Evolutionary conservation across 2,113 vertebrate species (phyloP).

Genomic region (Scopus umbretta): DNA sequence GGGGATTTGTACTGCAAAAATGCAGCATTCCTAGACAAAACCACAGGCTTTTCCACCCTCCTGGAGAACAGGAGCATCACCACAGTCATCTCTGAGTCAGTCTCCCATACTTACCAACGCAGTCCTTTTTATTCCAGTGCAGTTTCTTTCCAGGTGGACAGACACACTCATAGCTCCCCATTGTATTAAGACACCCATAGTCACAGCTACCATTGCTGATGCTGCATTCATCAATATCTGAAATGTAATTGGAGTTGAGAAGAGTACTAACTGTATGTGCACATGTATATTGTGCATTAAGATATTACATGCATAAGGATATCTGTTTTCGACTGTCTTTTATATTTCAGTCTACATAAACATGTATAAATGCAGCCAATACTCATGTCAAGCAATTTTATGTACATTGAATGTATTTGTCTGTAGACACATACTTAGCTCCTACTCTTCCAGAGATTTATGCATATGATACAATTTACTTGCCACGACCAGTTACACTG

Average conservation of each 20-base stretch:
- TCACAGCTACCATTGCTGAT: slow-evolving; percentile 88
- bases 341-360: not conserved
- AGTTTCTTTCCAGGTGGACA: slow-evolving; percentile 86
- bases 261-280: not conserved
- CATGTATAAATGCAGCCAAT: not conserved
- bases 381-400: not conserved
- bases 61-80: not conserved
- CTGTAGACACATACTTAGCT: not conserved
- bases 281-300: not conserved
- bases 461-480: not conserved
- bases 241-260: not conserved
- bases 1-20: not conserved
- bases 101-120: slow-evolving; percentile 77
- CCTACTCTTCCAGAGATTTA: not conserved
- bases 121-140: slow-evolving; percentile 97
- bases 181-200: slow-evolving; percentile 84
- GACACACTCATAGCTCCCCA: slow-evolving; percentile 87
- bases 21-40: not conserved
- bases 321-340: not conserved
- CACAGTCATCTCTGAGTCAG: not conserved
- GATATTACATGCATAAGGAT: not conserved
- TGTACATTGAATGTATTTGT: not conserved
- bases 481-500: not conserved
- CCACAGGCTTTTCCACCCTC: not conserved
- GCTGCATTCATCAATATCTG: slow-evolving; percentile 94